Conservation (phyloP, 2,797 vertebrate genomes). For the Tadarida brasiliensis region DNA sequence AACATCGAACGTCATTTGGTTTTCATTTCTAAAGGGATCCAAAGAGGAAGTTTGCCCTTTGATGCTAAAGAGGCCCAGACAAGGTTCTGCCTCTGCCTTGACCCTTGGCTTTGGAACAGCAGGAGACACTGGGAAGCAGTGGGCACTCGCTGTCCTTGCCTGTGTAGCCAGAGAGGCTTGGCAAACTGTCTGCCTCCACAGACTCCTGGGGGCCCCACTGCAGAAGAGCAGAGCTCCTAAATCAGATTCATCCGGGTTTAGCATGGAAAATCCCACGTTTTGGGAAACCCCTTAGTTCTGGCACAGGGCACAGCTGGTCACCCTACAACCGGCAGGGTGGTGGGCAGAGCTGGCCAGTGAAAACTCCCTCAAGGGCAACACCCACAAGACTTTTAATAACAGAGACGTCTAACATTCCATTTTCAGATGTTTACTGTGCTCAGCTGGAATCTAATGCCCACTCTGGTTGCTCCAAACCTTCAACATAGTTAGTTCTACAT, state of each 20-base stretch:
- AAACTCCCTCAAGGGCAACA: not conserved
- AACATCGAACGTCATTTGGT: not conserved
- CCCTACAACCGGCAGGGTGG: not conserved
- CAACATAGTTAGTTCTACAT: not conserved
- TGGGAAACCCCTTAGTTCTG: not conserved
- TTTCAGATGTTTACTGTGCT: not conserved
- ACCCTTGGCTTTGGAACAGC: not conserved
- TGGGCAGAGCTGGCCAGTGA: not conserved
- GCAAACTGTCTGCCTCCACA: not conserved
- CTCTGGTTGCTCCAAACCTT: not conserved
- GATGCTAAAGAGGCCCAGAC: not conserved
- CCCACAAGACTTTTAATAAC: not conserved
- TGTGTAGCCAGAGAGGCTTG: not conserved
- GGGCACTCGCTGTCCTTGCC: not conserved
- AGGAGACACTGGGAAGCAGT: not conserved
- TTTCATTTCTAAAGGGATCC: constrained; percentile 34
- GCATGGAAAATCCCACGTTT: not conserved
- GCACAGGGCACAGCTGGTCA: not conserved
- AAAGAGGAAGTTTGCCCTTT: not conserved
- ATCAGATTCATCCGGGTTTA: not conserved
- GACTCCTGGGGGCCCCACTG: not conserved
- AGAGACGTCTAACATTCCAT: not conserved
- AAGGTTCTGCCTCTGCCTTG: not conserved
- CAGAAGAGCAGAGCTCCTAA: not conserved
- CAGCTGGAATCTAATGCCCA: not conserved